Percentiles rank a stretch among this genome's conserved stretches.
Evolutionary conservation across 2,113 vertebrate species (phyloP).

Genomic region (Odobenus rosmarus): DNA sequence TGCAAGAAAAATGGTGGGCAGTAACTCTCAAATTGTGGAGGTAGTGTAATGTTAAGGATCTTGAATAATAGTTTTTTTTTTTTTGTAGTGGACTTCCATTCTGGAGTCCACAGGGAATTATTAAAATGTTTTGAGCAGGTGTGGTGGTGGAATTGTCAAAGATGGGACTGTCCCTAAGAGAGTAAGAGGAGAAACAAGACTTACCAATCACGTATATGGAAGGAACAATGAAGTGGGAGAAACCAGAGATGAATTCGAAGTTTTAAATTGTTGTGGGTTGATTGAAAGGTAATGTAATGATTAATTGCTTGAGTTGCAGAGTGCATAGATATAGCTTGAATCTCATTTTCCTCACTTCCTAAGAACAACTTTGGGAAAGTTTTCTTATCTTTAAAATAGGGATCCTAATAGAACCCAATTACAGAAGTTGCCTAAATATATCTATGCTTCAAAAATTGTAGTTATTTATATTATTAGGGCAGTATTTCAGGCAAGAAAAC

Average conservation of each 20-base stretch:
- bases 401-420: background rate
- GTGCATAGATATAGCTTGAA: background rate
- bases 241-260: background rate
- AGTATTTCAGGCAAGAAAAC: background rate
- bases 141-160: background rate
- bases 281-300: background rate
- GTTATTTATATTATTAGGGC: background rate
- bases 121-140: background rate
- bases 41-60: background rate
- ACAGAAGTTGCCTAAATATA: background rate
- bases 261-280: background rate
- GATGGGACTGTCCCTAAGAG: background rate
- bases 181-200: background rate
- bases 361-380: background rate
- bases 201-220: background rate
- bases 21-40: background rate
- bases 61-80: background rate
- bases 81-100: background rate
- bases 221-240: background rate
- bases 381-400: conserved; percentile 22
- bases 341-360: background rate
- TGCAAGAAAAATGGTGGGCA: background rate
- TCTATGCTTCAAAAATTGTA: background rate
- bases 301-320: background rate
- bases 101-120: background rate